Base-by-base conservation (phyloP, 2,888 invertebrate species). In the Parnassius glacialis region DNA sequence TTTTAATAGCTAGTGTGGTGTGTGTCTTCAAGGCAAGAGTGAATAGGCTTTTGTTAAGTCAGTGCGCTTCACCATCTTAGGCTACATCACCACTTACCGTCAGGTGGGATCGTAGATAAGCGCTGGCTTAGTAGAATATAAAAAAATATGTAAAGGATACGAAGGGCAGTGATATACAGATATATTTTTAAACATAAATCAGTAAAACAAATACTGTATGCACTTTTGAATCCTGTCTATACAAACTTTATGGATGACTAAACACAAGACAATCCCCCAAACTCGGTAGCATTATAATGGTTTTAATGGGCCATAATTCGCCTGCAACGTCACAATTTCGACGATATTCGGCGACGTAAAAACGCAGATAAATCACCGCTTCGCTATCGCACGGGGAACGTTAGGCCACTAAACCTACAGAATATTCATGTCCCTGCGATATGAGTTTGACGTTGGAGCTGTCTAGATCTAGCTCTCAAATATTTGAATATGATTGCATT, bases 251-350 rank as follows among this genome's bases (percentile, higher is more conserved):
- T 13, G 9, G n/a, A 47, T 47, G 9, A 11, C 47, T 47, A 47
- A n/a, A 47, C 9, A 25, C 48, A 20, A 45, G 45, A 55, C 20
- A 10, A 20, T 55, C 45, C 12, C 47, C 43, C 10, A 43, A 45
- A 2, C 10, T 16, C 57, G 50, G 13, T 13, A 0, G n/a, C 41
- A 25, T 34, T 41, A 50, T 57, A 50, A 57, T 57, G 57, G 48
- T 48, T 48, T 57, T 57, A 50, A 57, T 57, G 50, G 57, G 42
- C 57, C 57, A 50, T 57, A 57, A 57, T 42, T 57, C 57, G 34
- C 47, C 10, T 47, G 13, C 11, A 42, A 34, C n/a, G 50, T 57
- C 50, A 50, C 41, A 16, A 16, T 50, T 48, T 34, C 47, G 42
- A 50, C 57, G 50, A 50, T 41, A 50, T 57, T 50, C 48, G 13